Percentiles rank a stretch among this genome's conserved stretches.
Conservation (phyloP, 2,113 vertebrate genomes). For the Anthoscopus minutus region DNA sequence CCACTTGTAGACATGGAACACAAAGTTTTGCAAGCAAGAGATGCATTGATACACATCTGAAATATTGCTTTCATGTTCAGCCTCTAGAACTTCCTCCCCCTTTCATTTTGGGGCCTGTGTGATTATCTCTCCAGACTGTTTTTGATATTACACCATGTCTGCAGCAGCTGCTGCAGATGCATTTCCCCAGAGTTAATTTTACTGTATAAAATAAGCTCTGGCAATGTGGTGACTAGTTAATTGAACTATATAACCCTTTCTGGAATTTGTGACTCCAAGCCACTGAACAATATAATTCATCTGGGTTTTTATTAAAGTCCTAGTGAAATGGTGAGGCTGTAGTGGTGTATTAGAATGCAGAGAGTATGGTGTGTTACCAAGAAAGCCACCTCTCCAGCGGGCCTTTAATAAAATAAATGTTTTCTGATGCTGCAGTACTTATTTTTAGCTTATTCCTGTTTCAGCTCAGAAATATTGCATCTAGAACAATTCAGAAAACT, state of each 20-base stretch:
- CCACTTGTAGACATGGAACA: background rate
- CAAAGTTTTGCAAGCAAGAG: background rate
- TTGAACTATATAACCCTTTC: constrained; percentile 49
- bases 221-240: constrained; percentile 17
- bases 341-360: constrained; percentile 31
- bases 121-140: background rate
- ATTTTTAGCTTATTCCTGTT: constrained; percentile 41
- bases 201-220: constrained; percentile 1
- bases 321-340: background rate
- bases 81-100: background rate
- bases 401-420: constrained; percentile 48
- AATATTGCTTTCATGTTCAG: background rate
- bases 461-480: constrained; percentile 28
- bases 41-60: background rate
- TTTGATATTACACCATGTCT: background rate
- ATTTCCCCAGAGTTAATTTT: constrained; percentile 10
- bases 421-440: constrained; percentile 31
- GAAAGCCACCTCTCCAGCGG: constrained; percentile 38
- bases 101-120: background rate
- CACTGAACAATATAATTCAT: constrained; percentile 42
- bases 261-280: constrained; percentile 41
- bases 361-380: background rate
- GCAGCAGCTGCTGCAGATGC: background rate
- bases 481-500: constrained; percentile 37
- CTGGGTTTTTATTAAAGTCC: constrained; percentile 38